phyloP scores from a whole-genome alignment of 2,888 invertebrate species.

The Lycocerus yunnanus region DNA sequence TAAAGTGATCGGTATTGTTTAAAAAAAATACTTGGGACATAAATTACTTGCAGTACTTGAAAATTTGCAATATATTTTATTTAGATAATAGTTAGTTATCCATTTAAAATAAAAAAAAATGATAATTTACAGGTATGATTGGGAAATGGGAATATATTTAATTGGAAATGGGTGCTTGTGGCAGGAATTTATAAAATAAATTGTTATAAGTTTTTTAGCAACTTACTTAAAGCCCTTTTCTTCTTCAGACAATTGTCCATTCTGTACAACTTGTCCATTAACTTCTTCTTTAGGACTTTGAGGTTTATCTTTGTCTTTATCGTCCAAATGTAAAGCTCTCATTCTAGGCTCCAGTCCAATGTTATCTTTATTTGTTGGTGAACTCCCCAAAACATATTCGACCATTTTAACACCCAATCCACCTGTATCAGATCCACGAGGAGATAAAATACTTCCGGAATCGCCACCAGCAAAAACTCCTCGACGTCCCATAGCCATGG shows the following conservation, averaged over 20 bases:
- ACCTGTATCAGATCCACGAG: constrained; percentile 79
- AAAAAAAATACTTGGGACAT: too few relatives aligned
- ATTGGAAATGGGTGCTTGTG: background rate
- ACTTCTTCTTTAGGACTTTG: constrained; percentile 61
- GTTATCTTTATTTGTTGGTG: constrained; percentile 79
- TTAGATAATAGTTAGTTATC: too few relatives aligned
- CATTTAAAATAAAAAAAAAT: too few relatives aligned
- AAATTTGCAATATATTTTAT: too few relatives aligned
- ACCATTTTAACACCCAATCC: constrained; percentile 98
- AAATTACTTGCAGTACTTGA: too few relatives aligned
- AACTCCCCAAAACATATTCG: constrained; percentile 94
- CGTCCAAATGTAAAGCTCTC: constrained; percentile 66
- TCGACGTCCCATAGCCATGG: constrained; percentile 78
- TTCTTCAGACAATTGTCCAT: constrained; percentile 62
- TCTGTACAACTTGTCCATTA: constrained; percentile 55
- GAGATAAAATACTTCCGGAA: constrained; percentile 68
- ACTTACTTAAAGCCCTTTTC: constrained; percentile 91
- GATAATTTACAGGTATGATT: too few relatives aligned
- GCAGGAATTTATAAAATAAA: background rate
- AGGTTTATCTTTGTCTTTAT: constrained; percentile 63
- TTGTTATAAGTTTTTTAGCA: constrained; percentile 25
- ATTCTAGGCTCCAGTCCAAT: constrained; percentile 67
- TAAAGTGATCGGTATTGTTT: background rate
- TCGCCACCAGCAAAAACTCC: constrained; percentile 64
- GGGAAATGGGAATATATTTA: too few relatives aligned